These are phyloP conservation scores for Pollenia amentaria DNA, from an alignment of 2,888 invertebrate genomes.

Conservation along the genomic window DNA sequence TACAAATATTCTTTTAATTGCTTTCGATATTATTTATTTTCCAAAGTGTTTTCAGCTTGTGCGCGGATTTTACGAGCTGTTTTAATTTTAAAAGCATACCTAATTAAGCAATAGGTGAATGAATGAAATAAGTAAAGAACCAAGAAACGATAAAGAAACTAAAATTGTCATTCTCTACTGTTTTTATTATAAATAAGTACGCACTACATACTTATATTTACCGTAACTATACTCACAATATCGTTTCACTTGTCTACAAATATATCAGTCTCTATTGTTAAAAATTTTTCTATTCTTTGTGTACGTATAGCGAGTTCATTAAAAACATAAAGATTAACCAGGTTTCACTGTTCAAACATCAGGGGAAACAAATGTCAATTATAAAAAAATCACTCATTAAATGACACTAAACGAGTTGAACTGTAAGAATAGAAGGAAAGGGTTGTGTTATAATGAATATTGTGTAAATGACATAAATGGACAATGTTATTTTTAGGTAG, in stretches of 20 bases:
- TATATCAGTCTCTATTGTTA: conserved; percentile 8
- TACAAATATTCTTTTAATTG: background rate
- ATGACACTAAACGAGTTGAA: conserved; percentile 65
- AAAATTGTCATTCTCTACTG: background rate
- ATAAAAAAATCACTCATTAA: conserved; percentile 63
- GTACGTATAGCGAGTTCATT: conserved; percentile 25
- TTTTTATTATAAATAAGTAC: background rate
- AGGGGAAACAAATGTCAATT: conserved; percentile 64
- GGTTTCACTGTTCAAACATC: conserved; percentile 60
- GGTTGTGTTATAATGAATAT: conserved; percentile 55
- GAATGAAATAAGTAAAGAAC: background rate
- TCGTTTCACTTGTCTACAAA: background rate
- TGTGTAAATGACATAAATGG: conserved; percentile 42
- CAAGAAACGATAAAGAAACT: conserved; percentile 18
- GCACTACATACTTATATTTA: background rate
- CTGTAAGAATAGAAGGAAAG: conserved; percentile 31
- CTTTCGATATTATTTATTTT: conserved; percentile 23
- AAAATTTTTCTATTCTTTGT: conserved; percentile 32
- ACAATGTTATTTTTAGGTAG: conserved; percentile 30
- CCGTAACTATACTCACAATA: background rate
- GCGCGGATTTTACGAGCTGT: background rate
- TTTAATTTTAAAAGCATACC: background rate
- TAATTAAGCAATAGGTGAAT: background rate
- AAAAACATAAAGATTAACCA: conserved; percentile 55
- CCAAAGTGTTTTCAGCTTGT: background rate